phyloP scores from a whole-genome alignment of 2,797 vertebrate genomes.

The Molossus alvarezi region DNA sequence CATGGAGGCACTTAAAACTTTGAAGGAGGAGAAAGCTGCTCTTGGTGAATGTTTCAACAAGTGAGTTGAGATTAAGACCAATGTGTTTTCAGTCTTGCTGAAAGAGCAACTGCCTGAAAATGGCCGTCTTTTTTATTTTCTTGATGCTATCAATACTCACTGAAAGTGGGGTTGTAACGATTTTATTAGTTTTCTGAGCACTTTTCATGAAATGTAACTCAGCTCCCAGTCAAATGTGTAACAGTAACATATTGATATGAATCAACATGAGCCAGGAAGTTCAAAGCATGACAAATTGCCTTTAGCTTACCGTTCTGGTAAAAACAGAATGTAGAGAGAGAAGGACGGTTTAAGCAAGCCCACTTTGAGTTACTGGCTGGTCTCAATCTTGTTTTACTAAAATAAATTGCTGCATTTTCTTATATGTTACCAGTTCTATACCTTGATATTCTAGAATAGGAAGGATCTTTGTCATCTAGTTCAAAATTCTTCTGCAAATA shows the following conservation, averaged over 20 bases:
- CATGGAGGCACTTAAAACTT: background rate
- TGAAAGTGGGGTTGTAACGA: background rate
- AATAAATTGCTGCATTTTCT: background rate
- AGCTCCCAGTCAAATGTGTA: constrained; percentile 68
- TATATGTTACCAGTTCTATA: background rate
- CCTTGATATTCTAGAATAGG: background rate
- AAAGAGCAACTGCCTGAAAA: constrained; percentile 59
- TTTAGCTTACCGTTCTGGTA: constrained; percentile 82
- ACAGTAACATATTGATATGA: constrained; percentile 79
- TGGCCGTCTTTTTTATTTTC: constrained; percentile 62
- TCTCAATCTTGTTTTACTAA: constrained; percentile 68
- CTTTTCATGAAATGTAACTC: constrained; percentile 58
- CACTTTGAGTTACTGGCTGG: background rate
- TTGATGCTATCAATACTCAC: constrained; percentile 42
- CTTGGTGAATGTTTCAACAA: constrained; percentile 30
- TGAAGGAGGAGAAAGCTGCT: background rate
- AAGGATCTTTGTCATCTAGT: constrained; percentile 3
- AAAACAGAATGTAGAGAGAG: constrained; percentile 82
- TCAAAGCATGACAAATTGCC: constrained; percentile 84
- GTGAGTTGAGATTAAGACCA: constrained; percentile 21
- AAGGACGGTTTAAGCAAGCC: constrained; percentile 11
- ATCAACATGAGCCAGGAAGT: constrained; percentile 87
- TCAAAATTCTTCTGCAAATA: constrained; percentile 18
- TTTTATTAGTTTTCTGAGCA: constrained; percentile 35
- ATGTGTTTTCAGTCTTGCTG: constrained; percentile 31